phyloP scores from a whole-genome alignment of 2,113 vertebrate species.

The Eulacestoma nigropectus region DNA sequence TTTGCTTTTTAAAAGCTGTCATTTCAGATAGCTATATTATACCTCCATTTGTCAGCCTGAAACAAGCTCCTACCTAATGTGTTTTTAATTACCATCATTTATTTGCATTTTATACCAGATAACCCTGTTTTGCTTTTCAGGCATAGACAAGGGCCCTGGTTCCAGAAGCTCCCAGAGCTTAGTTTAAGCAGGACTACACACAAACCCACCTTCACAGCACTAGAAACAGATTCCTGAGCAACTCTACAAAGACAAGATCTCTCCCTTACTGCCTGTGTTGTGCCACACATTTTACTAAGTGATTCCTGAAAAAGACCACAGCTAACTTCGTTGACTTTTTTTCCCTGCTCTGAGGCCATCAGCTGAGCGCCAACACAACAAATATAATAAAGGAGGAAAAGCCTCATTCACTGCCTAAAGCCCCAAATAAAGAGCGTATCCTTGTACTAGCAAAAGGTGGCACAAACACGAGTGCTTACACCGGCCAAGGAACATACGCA shows the following conservation, averaged over 20 bases:
- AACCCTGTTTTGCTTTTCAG: background rate
- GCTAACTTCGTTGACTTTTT: background rate
- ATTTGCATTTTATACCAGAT: background rate
- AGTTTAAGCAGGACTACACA: background rate
- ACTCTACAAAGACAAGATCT: background rate
- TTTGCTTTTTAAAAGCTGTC: background rate
- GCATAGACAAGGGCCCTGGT: background rate
- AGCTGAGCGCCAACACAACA: background rate
- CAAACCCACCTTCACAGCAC: background rate
- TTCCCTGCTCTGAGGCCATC: background rate
- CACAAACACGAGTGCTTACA: rapidly evolving
- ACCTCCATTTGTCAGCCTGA: background rate
- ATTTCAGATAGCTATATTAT: background rate
- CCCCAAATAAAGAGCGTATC: rapidly evolving
- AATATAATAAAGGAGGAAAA: rapidly evolving
- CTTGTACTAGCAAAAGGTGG: background rate
- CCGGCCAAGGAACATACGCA: rapidly evolving
- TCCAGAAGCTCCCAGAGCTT: background rate
- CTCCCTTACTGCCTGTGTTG: background rate
- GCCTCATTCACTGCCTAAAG: rapidly evolving
- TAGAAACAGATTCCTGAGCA: background rate
- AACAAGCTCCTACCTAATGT: background rate
- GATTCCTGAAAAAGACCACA: background rate
- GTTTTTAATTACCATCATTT: background rate
- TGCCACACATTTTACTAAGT: background rate